Evolutionary conservation across 2,888 invertebrate genomes (phyloP), one percentile per base, ranked within the genome.

Genomic region (Cryptosula pallasiana): DNA sequence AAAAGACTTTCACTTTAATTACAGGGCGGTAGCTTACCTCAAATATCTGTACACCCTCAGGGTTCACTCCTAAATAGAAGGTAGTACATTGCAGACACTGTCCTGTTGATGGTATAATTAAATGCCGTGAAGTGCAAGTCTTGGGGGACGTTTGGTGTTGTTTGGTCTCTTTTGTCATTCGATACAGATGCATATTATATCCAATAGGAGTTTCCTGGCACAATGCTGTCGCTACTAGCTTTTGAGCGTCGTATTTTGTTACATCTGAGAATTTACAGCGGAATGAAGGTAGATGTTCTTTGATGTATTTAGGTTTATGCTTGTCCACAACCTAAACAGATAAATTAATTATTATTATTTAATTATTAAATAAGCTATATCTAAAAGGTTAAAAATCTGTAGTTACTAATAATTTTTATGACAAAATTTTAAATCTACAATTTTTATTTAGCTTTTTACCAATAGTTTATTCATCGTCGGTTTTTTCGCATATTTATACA

Each of bases 181-280:
- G 63, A 34, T 63, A 63, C 9, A 63, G 63, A 32, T 63, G 63
- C 63, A 63, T 63, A 32, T 63, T 63, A 32, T 63, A 63, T 25
- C 25, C 9, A 9, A 63, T 32, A 63, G 63, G 63, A n/a, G 63
- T 34, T 32, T 63, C 63, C 13, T 63, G n/a, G 32, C 63, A 63
- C 34, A 63, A 32, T 2, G 63, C 63, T 32, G 63, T 63, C 32
- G 27, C 27, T 13, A 63, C 27, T 27, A 63, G 27, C 13, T 27
- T 63, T 27, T 63, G 25, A 29, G 63, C 63, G 13, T 63, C 63
- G 13, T 32, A 25, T n/a, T 27, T 63, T 32, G 63, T 25, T 27
- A 32, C 29, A 32, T 63, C 13, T 3, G 63, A 32, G 34, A 63
- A 63, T 2, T 63, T 32, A 16, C 63, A 32, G 32, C 25, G 20